phyloP scores from a whole-genome alignment of 2,888 invertebrate species.

The Zaprionus bogoriensis region DNA sequence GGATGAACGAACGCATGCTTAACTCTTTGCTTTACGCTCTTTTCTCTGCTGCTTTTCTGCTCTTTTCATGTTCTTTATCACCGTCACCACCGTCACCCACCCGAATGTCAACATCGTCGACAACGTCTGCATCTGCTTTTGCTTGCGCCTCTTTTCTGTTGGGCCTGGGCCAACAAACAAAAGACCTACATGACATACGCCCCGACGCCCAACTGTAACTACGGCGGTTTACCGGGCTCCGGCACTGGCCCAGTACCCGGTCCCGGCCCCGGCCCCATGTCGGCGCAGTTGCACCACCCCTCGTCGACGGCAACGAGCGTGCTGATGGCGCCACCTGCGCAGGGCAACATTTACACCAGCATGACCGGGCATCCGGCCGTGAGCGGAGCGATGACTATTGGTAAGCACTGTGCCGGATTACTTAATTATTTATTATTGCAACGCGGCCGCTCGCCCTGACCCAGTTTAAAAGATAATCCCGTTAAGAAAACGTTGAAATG shows the following conservation, averaged over 20 bases:
- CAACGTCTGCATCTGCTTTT: slow-evolving; percentile 37
- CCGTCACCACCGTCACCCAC: slow-evolving; percentile 18
- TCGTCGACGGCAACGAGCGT: slow-evolving; percentile 77
- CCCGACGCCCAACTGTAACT: slow-evolving; percentile 80
- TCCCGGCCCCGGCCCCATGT: not conserved
- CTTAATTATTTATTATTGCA: slow-evolving; percentile 12
- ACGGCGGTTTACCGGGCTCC: slow-evolving; percentile 70
- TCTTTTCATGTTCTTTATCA: slow-evolving; percentile 43
- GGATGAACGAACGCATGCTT: slow-evolving; percentile 54
- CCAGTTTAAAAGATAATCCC: slow-evolving; percentile 5
- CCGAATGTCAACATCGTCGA: slow-evolving; percentile 40
- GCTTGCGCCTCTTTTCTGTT: slow-evolving; percentile 39
- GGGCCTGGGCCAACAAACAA: slow-evolving; percentile 46
- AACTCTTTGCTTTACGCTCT: slow-evolving; percentile 41
- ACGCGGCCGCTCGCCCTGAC: not conserved
- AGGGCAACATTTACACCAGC: slow-evolving; percentile 76
- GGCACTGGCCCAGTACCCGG: not conserved
- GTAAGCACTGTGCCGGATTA: slow-evolving; percentile 56
- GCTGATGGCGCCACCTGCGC: slow-evolving; percentile 80
- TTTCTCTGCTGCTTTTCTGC: slow-evolving; percentile 57
- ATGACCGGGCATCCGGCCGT: slow-evolving; percentile 74
- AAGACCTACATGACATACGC: slow-evolving; percentile 81
- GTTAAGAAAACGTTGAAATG: not conserved
- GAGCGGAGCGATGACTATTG: slow-evolving; percentile 78
- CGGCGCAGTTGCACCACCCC: slow-evolving; percentile 62